Percentiles rank a stretch among this genome's conserved stretches.
Conservation (phyloP, 2,113 vertebrate genomes). For the Upupa epops region DNA sequence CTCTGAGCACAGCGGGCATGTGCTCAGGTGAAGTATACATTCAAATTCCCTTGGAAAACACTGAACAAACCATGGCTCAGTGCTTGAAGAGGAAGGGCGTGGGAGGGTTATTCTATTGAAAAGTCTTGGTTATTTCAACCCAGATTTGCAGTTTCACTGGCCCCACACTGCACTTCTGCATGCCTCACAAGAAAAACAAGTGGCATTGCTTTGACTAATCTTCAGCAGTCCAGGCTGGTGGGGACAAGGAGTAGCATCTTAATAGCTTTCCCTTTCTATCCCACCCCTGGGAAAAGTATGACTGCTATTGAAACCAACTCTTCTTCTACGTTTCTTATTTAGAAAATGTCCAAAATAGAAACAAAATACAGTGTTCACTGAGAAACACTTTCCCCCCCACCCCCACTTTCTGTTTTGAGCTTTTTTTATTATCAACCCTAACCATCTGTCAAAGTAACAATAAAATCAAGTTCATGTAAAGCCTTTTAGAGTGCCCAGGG, state of each 20-base stretch:
- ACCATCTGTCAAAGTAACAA: no score
- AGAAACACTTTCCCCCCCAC: neutral
- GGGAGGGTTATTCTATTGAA: neutral
- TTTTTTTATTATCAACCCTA: neutral
- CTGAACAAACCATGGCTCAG: neutral
- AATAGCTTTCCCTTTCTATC: constrained; percentile 10
- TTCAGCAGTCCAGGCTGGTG: neutral
- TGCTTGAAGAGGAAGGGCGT: neutral
- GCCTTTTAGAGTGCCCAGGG: neutral
- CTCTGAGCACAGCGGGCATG: neutral
- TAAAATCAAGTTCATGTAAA: neutral
- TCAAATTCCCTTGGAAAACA: neutral
- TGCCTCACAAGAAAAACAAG: neutral
- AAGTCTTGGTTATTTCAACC: neutral
- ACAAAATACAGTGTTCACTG: neutral
- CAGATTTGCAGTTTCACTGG: neutral
- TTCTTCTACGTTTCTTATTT: neutral
- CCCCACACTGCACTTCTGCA: neutral
- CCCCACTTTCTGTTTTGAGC: neutral
- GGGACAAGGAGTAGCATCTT: neutral
- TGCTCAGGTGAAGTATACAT: neutral
- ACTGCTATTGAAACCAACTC: neutral
- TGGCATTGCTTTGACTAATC: neutral
- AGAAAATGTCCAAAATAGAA: neutral
- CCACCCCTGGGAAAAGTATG: neutral